Conservation (phyloP, 2,888 invertebrate species). For the Nycteola revayana region DNA sequence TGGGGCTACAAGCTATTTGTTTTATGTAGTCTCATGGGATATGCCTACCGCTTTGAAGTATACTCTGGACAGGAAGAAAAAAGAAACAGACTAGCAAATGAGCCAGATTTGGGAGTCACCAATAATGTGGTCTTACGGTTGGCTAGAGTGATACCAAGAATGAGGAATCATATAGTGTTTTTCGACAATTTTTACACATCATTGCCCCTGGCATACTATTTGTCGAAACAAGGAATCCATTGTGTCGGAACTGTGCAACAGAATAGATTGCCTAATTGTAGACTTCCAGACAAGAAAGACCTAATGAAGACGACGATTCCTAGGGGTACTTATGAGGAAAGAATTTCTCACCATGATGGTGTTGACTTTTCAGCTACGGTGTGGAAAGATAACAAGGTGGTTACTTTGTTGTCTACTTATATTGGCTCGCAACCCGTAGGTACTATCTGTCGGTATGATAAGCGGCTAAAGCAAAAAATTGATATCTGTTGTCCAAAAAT, state of each 20-base stretch:
- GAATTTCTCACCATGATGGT: conserved; percentile 35
- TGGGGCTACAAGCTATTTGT: conserved; percentile 31
- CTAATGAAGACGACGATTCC: conserved; percentile 45
- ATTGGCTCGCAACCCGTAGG: conserved; percentile 2
- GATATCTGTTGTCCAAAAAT: conserved; percentile 2
- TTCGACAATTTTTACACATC: conserved; percentile 43
- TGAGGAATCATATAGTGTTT: conserved; percentile 27
- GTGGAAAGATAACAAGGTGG: conserved; percentile 11
- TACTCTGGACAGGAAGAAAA: conserved; percentile 19
- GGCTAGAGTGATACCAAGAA: conserved; percentile 21
- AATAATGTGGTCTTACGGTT: conserved; percentile 21
- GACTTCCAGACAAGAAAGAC: conserved; percentile 39
- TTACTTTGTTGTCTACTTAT: conserved; percentile 5
- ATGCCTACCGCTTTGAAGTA: conserved; percentile 23
- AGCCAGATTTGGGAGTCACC: conserved; percentile 18
- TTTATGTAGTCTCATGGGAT: conserved; percentile 23
- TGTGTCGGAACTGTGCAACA: conserved; percentile 40
- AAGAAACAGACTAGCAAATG: conserved; percentile 7
- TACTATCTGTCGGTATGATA: not conserved
- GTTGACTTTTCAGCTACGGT: conserved; percentile 9
- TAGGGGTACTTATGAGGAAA: conserved; percentile 44
- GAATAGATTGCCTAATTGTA: conserved; percentile 42
- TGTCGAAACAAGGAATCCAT: conserved; percentile 39
- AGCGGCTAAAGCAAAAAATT: not conserved
- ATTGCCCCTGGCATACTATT: conserved; percentile 36